These are phyloP conservation scores for Phaetusa simplex DNA, from an alignment of 2,113 vertebrate genomes.

Conservation along the genomic window DNA sequence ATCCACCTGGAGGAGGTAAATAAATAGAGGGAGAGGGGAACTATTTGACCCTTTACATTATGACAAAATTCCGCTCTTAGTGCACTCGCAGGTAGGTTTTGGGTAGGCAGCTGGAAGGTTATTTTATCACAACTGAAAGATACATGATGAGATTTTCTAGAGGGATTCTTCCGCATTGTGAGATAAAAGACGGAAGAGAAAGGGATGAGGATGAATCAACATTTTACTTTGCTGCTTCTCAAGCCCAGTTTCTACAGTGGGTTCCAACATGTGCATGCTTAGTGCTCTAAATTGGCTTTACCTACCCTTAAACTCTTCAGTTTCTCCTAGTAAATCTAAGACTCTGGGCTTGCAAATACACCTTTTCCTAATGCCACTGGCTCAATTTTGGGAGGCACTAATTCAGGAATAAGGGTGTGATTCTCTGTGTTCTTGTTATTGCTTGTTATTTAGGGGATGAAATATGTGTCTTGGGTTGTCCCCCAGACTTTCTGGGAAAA, in stretches of 20 bases:
- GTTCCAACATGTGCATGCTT: background rate
- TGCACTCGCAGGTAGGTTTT: background rate
- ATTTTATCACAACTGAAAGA: background rate
- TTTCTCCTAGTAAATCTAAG: background rate
- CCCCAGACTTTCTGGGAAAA: background rate
- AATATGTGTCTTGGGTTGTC: background rate
- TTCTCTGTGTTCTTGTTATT: background rate
- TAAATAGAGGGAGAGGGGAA: background rate
- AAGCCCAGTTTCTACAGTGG: background rate
- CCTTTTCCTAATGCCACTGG: background rate
- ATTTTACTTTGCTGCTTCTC: background rate
- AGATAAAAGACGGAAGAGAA: background rate
- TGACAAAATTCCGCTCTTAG: background rate
- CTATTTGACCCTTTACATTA: background rate
- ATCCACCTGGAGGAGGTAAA: background rate
- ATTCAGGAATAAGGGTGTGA: background rate
- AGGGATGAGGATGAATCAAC: background rate
- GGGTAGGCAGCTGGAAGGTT: background rate
- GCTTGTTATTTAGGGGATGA: background rate
- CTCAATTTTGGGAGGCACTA: background rate
- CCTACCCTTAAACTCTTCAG: background rate
- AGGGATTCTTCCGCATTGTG: background rate
- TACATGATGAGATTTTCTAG: background rate
- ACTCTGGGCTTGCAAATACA: background rate
- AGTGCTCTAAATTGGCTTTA: background rate